phyloP scores from a whole-genome alignment of 2,888 invertebrate species.

The Spatulosminthurus flaviceps region DNA sequence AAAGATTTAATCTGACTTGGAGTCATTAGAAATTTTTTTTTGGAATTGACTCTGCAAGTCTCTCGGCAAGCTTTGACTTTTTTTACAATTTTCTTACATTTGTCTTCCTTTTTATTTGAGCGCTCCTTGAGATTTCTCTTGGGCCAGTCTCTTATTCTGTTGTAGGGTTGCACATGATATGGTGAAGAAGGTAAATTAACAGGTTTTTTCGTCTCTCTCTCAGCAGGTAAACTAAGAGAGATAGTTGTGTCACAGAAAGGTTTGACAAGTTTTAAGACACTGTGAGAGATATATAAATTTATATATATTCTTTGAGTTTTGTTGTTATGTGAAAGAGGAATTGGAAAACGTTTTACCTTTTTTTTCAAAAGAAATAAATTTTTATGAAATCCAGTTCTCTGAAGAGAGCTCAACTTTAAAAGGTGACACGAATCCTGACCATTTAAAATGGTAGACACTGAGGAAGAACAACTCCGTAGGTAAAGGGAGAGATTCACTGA shows the following conservation, averaged over 20 bases:
- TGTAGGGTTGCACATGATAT: too few species aligned
- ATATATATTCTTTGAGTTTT: too few species aligned
- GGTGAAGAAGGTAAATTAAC: constrained; percentile 47
- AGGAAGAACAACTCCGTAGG: constrained; percentile 34
- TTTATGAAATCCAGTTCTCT: background rate
- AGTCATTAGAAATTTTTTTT: constrained; percentile 2
- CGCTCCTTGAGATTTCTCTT: too few species aligned
- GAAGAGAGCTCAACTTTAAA: background rate
- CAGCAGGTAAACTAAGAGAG: constrained; percentile 51
- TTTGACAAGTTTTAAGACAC: constrained; percentile 20
- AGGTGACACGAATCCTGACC: background rate
- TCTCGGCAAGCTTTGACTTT: background rate
- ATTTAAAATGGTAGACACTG: constrained; percentile 26
- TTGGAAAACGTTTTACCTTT: background rate
- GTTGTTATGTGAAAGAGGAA: too few species aligned
- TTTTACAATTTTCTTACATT: background rate
- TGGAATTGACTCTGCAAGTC: background rate
- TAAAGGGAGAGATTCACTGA: constrained; percentile 39
- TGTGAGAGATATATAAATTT: background rate
- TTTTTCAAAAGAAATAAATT: background rate
- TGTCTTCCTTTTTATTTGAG: too few species aligned
- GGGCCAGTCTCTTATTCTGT: too few species aligned
- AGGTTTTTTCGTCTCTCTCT: constrained; percentile 48
- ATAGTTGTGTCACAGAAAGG: constrained; percentile 31
- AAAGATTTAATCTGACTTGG: background rate